These are phyloP conservation scores for Rhinolophus ferrumequinum DNA, from an alignment of 2,113 vertebrate species.

Conservation along the genomic window DNA sequence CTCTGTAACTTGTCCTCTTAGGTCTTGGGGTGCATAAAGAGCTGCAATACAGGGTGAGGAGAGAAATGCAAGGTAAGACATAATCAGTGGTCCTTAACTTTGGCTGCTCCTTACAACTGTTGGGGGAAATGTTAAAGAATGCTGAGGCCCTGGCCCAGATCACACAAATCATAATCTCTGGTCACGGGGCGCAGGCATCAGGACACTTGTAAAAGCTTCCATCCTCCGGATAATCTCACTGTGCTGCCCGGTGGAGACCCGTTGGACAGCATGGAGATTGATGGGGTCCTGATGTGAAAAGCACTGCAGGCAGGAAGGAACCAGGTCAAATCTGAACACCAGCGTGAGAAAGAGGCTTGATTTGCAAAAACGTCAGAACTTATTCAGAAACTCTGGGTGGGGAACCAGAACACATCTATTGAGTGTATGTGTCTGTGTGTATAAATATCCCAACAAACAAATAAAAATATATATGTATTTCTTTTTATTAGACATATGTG, in stretches of 20 bases:
- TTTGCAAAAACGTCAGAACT: not conserved
- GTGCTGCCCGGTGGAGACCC: not conserved
- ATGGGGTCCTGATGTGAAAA: not conserved
- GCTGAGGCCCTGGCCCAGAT: not conserved
- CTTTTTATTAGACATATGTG: not conserved
- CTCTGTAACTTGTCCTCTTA: not conserved
- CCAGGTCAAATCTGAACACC: not conserved
- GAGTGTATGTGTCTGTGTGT: not conserved
- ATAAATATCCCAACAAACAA: not conserved
- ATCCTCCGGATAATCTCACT: accelerated
- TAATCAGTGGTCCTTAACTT: not conserved
- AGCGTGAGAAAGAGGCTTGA: not conserved
- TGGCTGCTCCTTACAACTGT: accelerated
- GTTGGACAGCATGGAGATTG: too few species aligned
- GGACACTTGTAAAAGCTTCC: not conserved
- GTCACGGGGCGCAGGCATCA: accelerated
- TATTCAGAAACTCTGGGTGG: not conserved
- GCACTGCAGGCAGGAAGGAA: not conserved
- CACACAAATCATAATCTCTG: not conserved
- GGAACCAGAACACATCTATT: not conserved
- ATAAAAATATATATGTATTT: not conserved
- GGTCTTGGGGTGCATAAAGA: not conserved
- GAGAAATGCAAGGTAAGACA: not conserved
- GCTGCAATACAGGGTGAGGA: not conserved
- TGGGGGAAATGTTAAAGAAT: not conserved